Percentiles rank a stretch among this genome's conserved stretches.
Conservation (phyloP, 1,140 invertebrate genomes). For the Cephus cinctus region DNA sequence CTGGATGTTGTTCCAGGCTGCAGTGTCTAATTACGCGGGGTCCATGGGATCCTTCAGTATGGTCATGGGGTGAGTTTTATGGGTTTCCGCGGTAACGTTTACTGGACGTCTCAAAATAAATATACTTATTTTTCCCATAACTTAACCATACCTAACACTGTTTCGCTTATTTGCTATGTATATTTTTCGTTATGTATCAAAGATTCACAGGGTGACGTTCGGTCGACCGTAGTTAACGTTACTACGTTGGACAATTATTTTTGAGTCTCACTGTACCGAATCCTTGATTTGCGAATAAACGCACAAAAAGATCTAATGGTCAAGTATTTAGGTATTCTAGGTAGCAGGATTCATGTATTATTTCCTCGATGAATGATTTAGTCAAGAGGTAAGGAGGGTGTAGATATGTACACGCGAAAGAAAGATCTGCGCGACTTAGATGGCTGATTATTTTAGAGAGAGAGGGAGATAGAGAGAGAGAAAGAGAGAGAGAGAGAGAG, state of each 20-base stretch:
- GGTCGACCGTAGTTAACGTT: neutral
- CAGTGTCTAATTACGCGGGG: conserved; percentile 53
- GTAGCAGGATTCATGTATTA: too few species aligned
- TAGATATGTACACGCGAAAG: too few species aligned
- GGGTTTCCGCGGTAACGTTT: neutral
- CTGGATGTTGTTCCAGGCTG: conserved; percentile 46
- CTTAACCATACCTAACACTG: neutral
- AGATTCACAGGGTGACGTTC: neutral
- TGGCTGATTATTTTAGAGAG: conserved; percentile 15
- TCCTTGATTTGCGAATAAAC: too few species aligned
- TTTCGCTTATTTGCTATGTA: neutral
- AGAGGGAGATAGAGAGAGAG: conserved; percentile 5
- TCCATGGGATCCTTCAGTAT: too few species aligned
- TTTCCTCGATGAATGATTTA: conserved; percentile 48
- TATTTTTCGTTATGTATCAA: neutral
- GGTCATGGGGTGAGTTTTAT: neutral
- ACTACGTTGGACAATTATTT: too few species aligned
- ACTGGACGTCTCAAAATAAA: neutral
- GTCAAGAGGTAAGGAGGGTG: conserved; percentile 19
- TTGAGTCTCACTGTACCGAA: too few species aligned
- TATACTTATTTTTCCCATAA: neutral
- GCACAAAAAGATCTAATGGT: too few species aligned
- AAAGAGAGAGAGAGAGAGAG: conserved; percentile 21
- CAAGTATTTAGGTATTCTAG: too few species aligned
- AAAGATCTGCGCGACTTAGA: too few species aligned